Evolutionary conservation across 2,113 vertebrate genomes (phyloP).

Genomic region (Corythoichthys intestinalis): DNA sequence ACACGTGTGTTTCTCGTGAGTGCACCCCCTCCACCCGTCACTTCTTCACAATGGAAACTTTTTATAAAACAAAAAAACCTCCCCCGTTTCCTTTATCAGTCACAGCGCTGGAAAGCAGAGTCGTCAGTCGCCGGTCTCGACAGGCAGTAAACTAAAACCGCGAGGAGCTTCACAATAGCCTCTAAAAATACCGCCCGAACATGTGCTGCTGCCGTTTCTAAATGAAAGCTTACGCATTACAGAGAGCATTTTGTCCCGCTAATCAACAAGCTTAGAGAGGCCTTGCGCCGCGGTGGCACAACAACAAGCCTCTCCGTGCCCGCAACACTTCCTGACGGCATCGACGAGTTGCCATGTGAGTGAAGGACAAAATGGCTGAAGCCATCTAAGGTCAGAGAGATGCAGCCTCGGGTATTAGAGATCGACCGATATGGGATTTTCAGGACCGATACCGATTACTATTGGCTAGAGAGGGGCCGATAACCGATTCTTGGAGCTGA

Average conservation of each 20-base stretch:
- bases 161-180: constrained; percentile 51
- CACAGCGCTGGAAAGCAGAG: constrained; percentile 58
- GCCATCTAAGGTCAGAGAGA: constrained; percentile 58
- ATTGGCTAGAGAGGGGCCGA: too few relatives aligned
- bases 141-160: constrained; percentile 28
- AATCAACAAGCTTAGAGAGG: constrained; percentile 24
- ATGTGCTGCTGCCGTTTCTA: constrained; percentile 43
- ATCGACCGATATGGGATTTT: too few relatives aligned
- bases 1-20: constrained; percentile 41
- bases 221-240: constrained; percentile 25
- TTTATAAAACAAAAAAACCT: constrained; percentile 1
- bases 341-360: constrained; percentile 49
- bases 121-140: constrained; percentile 33
- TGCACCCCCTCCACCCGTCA: constrained; percentile 65
- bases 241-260: constrained; percentile 6
- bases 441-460: too few relatives aligned
- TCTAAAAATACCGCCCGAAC: constrained; percentile 69
- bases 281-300: constrained; percentile 1
- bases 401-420: constrained; percentile 29
- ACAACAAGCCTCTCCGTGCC: constrained; percentile 5
- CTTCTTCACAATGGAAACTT: constrained; percentile 78
- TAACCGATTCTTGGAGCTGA: too few relatives aligned
- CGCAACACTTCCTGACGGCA: constrained; percentile 31
- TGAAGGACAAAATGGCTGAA: constrained; percentile 77
- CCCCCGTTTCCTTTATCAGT: constrained; percentile 61